phyloP scores from a whole-genome alignment of 2,113 vertebrate genomes.

The Rhynchopsitta pachyrhyncha region DNA sequence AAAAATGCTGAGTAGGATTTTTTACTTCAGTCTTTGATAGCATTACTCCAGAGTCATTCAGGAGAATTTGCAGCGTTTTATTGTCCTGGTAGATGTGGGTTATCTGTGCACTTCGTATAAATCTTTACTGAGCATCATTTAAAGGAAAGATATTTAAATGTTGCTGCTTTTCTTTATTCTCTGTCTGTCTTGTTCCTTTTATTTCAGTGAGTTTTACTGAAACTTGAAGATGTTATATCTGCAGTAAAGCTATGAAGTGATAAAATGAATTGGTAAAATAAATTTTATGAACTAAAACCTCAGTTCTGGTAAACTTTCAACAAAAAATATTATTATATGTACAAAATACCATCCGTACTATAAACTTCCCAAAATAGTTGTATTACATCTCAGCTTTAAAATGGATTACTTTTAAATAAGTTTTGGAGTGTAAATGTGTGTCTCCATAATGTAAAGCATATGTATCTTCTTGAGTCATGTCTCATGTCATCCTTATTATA shows the following conservation, averaged over 20 bases:
- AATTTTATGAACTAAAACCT: neutral
- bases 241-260: neutral
- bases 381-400: neutral
- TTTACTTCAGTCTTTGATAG: neutral
- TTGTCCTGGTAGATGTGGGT: neutral
- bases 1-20: conserved; percentile 21
- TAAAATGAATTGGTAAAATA: neutral
- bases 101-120: neutral
- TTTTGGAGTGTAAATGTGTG: neutral
- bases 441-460: neutral
- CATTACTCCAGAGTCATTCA: neutral
- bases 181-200: neutral
- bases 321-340: neutral
- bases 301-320: neutral
- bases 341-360: neutral
- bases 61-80: neutral
- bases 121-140: neutral
- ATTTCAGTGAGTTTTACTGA: neutral
- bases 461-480: neutral
- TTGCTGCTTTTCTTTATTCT: neutral
- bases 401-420: neutral
- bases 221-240: neutral
- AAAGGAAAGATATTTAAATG: neutral
- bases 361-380: neutral
- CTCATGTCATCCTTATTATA: neutral